A percentile compares a stretch with the other conserved stretches of the same genome.
phyloP scores from a whole-genome alignment of 2,888 invertebrate genomes.

The Diogma glabrata region DNA sequence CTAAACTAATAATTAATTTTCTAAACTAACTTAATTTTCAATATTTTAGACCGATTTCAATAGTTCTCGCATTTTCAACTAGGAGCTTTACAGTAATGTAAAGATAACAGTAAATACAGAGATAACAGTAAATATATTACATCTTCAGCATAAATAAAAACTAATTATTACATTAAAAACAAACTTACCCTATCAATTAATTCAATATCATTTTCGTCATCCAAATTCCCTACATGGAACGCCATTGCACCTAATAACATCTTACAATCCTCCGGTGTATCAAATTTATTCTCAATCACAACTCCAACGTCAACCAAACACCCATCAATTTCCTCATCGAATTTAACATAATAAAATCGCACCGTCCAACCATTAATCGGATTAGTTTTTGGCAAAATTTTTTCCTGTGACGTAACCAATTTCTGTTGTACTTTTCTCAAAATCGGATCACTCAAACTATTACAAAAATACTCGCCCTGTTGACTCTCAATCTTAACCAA shows the following conservation, averaged over 20 bases:
- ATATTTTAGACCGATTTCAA: too few relatives aligned
- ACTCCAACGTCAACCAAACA: constrained; percentile 5
- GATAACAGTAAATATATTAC: too few relatives aligned
- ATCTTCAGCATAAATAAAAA: too few relatives aligned
- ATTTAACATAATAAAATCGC: neutral
- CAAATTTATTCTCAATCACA: neutral
- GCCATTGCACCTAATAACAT: neutral
- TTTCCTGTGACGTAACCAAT: neutral
- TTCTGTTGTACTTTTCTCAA: neutral
- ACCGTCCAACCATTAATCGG: constrained; percentile 7
- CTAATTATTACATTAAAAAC: too few relatives aligned
- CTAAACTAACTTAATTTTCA: too few relatives aligned
- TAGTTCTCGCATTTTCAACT: too few relatives aligned
- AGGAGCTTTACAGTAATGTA: too few relatives aligned
- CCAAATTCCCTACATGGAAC: neutral
- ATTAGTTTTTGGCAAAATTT: neutral
- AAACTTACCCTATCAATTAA: too few relatives aligned
- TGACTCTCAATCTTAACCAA: too few relatives aligned
- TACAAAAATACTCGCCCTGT: too few relatives aligned
- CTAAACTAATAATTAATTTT: too few relatives aligned
- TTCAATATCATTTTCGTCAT: neutral
- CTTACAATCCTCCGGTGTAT: neutral
- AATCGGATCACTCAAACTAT: neutral
- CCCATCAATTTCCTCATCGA: neutral
- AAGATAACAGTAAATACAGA: too few relatives aligned